Conservation (phyloP, 2,888 invertebrate genomes). For the Hemithea aestivaria region DNA sequence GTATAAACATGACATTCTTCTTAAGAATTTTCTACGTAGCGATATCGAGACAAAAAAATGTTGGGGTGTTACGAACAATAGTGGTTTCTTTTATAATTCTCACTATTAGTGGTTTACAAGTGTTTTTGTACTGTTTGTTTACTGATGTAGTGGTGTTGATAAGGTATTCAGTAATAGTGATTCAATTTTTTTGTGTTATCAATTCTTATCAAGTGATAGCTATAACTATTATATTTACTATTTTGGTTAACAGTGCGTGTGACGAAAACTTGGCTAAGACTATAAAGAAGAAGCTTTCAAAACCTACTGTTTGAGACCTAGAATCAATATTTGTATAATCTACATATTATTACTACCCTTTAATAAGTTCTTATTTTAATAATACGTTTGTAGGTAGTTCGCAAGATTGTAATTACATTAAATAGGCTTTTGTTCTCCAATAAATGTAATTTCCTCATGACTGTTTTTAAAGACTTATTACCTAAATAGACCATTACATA, state of each 20-base stretch:
- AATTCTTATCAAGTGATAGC: conserved; percentile 34
- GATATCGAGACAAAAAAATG: conserved; percentile 14
- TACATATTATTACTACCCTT: no score
- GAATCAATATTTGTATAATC: no score
- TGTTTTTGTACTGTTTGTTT: no score
- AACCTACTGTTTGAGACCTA: neutral
- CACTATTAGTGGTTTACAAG: conserved; percentile 49
- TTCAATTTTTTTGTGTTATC: conserved; percentile 20
- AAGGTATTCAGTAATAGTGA: conserved; percentile 2
- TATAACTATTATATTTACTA: conserved; percentile 30
- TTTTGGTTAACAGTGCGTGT: conserved; percentile 16
- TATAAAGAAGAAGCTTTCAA: conserved; percentile 5
- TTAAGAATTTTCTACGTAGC: conserved; percentile 45
- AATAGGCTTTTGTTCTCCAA: no score
- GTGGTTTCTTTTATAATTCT: conserved; percentile 45
- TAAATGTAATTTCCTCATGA: no score
- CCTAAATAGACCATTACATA: no score
- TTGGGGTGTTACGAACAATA: conserved; percentile 26
- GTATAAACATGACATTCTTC: conserved; percentile 45
- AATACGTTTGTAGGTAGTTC: no score
- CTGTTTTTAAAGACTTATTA: no score
- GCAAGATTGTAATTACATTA: no score
- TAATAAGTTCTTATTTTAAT: no score
- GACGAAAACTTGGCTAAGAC: conserved; percentile 1
- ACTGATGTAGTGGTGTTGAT: conserved; percentile 38